Base-by-base conservation (phyloP, 2,888 invertebrate species). In the Mongoloraphidia duomilia region DNA sequence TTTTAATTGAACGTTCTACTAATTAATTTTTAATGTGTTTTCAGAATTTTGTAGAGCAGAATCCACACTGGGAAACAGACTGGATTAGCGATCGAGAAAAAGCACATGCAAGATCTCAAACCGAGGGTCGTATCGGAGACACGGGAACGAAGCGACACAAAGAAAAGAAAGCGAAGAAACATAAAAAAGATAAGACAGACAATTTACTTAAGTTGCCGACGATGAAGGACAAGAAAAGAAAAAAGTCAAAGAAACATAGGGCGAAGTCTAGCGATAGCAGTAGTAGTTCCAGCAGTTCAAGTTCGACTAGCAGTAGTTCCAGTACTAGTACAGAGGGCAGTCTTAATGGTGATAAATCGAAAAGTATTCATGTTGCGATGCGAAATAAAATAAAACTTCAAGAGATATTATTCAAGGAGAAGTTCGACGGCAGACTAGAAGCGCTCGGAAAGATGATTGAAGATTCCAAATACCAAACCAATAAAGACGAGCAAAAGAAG, bases 1-100 rank as follows among this genome's bases (percentile, higher is more conserved):
- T 26, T 26, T 26, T 26, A 26, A 26, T 26, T 26, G 6, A 26
- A 26, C 26, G 26, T 26, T 26, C 6, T 3, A 26, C 26, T 26
- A 26, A 26, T 26, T 26, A 26, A 6, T 26, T 26, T 26, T 17
- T 17, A 4, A 26, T 6, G 26, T 26, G 6, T 54, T 64, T 65
- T 33, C 62, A 90, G 89, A 79, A 79, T 60, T 89, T 85, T 61
- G 79, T 86, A 13, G 83, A 84, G 53, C 83, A 86, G 64, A 88
- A 88, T 68, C 87, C 89, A 0, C 84, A 86, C 59, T 90, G 88
- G 82, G 90, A 91, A 65, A 80, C 82, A 1, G 86, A 88, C 60
- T 90, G 89, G 88, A 74, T 85, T 70, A 81, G 81, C 9, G 88
- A 88, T 64, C 74, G 90, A 5, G 86, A 84, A 58, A 80, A 80